phyloP scores from a whole-genome alignment of 2,113 vertebrate genomes.

The Egretta garzetta region DNA sequence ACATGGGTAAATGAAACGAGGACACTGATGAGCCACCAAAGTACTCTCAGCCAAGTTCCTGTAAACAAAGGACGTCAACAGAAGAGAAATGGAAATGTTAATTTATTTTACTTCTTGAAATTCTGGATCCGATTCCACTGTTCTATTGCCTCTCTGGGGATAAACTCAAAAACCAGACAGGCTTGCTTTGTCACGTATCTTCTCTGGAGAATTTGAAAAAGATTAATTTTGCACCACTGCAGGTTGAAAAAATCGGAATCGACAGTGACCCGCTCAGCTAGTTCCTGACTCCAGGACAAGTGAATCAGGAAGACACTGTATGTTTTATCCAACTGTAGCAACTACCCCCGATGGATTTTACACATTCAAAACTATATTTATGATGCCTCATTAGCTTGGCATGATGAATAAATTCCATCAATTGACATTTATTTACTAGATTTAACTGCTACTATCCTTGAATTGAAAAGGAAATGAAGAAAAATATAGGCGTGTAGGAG shows the following conservation, averaged over 20 bases:
- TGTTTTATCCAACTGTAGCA: background rate
- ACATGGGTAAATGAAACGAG: background rate
- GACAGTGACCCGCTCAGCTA: background rate
- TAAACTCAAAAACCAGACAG: background rate
- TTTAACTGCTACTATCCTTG: slow-evolving; percentile 37
- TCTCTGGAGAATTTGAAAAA: slow-evolving; percentile 4
- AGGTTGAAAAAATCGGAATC: background rate
- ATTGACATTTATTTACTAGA: slow-evolving; percentile 51
- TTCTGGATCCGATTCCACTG: background rate
- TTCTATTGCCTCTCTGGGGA: background rate
- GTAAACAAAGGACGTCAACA: background rate
- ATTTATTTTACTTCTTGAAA: background rate
- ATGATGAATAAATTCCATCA: slow-evolving; percentile 47
- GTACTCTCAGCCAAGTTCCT: background rate
- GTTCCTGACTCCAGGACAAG: background rate
- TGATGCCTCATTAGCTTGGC: slow-evolving; percentile 51
- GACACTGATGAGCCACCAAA: background rate
- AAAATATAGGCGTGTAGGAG: background rate
- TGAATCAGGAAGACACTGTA: background rate
- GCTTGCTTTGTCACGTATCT: background rate
- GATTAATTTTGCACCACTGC: background rate
- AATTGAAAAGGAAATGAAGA: slow-evolving; percentile 39
- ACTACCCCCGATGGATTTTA: slow-evolving; percentile 15
- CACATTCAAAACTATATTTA: slow-evolving; percentile 20
- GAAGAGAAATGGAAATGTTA: background rate